These are phyloP conservation scores for Pelecanus crispus DNA, from an alignment of 2,113 vertebrate species.

Conservation along the genomic window DNA sequence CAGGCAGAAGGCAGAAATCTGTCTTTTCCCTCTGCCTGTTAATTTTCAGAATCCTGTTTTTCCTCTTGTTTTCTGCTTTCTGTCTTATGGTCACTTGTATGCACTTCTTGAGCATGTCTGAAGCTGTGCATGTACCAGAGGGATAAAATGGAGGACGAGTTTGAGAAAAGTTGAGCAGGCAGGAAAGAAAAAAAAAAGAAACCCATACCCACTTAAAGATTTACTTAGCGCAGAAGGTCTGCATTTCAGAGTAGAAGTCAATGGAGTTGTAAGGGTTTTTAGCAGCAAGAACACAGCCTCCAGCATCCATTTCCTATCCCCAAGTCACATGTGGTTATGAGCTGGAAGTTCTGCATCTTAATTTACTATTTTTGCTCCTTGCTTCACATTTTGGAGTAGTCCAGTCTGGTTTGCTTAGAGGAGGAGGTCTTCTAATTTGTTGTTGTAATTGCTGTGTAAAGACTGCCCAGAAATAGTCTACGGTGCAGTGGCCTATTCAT, in stretches of 20 bases:
- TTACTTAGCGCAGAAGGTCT: background rate
- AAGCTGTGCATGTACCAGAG: background rate
- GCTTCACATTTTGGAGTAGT: background rate
- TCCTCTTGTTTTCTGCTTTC: background rate
- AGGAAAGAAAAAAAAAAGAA: background rate
- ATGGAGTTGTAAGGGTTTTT: background rate
- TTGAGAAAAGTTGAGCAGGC: background rate
- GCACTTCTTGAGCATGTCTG: background rate
- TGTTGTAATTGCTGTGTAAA: background rate
- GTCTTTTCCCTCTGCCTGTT: background rate
- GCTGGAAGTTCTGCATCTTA: background rate
- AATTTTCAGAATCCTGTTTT: background rate
- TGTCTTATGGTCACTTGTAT: background rate
- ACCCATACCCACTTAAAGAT: background rate
- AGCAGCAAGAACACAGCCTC: background rate
- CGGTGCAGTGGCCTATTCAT: background rate
- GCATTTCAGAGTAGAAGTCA: background rate
- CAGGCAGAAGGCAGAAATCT: background rate
- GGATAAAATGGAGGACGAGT: background rate
- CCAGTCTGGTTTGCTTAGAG: background rate
- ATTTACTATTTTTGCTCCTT: background rate
- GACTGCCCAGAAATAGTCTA: background rate
- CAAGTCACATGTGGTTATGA: background rate
- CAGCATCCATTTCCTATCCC: background rate
- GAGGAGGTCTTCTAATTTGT: background rate